Evolutionary conservation across 2,113 vertebrate species (phyloP), one percentile per base, ranked within the genome.

Genomic region (Pygoscelis adeliae): DNA sequence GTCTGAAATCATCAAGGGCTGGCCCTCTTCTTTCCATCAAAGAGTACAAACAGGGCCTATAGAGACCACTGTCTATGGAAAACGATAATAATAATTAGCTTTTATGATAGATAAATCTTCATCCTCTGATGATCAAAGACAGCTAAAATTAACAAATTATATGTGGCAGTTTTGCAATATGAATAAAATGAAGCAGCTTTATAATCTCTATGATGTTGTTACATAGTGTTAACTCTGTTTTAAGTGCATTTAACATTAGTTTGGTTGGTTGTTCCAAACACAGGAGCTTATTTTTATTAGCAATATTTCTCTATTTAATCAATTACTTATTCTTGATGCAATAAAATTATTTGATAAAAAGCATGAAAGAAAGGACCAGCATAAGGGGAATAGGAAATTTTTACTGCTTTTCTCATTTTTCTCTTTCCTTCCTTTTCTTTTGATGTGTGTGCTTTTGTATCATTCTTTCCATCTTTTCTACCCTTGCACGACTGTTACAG

Each of bases 41-140:
- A 96, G 96, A 93, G 63, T 96, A 92, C 80, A 92, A 89, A 67
- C 67, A 85, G 27, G 56, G 82, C 74, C 96, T 92, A 53, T 26
- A 27, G 95, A 95, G 91, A 96, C 96, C 74, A 63, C 78, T 87
- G 91, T 88, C 93, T 95, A 52, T 52, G n/a, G 87, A 63, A 96
- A 71, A 94, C 1, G 53, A 79, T 91, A 94, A 89, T 76, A 89
- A 92, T 96, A 97, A 97, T 97, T 97, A 97, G 92, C 78, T 62
- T 95, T 86, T 88, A 80, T 90, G 92, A 95, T 88, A 96, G 97
- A 96, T 95, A 97, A 96, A 94, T 91, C 93, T 97, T 95, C 88
- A 87, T 87, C 73, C 21, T 97, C 93, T 97, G 95, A 95, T 96
- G 96, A 98, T 97, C 96, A 97, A 97, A 97, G 97, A 94, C 85